Percentiles rank a stretch among this genome's conserved stretches.
phyloP scores from a whole-genome alignment of 2,797 vertebrate species.

The Anguilla marmorata region DNA sequence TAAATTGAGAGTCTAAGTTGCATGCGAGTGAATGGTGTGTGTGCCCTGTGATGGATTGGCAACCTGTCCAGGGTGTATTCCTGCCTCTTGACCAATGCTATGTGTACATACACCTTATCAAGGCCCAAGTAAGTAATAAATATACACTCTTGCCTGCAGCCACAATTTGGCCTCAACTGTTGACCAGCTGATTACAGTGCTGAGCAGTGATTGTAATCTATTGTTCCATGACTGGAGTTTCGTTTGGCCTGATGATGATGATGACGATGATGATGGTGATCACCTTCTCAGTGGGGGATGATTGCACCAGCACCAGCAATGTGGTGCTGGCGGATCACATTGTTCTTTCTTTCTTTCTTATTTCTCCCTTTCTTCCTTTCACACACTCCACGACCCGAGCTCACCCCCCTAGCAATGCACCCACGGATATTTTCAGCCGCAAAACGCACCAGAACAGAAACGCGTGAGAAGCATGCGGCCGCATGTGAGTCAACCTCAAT shows the following conservation, averaged over 20 bases:
- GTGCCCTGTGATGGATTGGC: no score
- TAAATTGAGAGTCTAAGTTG: no score
- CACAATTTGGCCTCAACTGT: neutral
- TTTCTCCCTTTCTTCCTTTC: neutral
- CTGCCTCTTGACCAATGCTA: no score
- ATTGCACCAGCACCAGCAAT: neutral
- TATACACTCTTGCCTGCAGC: neutral
- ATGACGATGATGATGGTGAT: neutral
- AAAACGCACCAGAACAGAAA: neutral
- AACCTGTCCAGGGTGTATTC: no score
- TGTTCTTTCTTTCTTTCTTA: neutral
- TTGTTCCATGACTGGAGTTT: neutral
- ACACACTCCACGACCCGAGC: neutral
- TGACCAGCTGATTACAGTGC: no score
- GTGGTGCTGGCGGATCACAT: neutral
- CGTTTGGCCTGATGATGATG: neutral
- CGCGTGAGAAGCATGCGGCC: neutral
- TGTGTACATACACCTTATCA: neutral
- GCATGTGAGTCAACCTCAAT: neutral
- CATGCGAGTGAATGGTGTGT: no score
- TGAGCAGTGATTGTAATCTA: no score
- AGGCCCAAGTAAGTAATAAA: neutral
- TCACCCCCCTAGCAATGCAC: neutral
- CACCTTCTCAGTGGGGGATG: neutral
- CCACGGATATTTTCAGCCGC: neutral